Base-by-base conservation (phyloP, 2,113 vertebrate genomes). In the Sander lucioperca region DNA sequence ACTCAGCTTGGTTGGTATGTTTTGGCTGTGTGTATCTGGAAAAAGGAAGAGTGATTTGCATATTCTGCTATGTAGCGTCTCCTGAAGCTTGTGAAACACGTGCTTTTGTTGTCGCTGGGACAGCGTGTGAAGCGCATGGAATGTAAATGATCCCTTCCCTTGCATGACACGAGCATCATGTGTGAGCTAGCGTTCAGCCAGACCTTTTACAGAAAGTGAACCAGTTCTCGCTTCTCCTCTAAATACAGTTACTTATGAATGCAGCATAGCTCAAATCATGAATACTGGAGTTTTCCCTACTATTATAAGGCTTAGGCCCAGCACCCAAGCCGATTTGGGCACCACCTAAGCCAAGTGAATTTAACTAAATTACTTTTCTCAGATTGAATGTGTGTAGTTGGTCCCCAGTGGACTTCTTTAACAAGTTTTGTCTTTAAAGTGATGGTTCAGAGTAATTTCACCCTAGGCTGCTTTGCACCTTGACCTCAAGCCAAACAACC, bases 31-130 rank as follows among this genome's bases (percentile, higher is more conserved):
- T 51, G 19, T 74, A 63, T 90, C 23, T 85, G 71, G 66, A 82
- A 87, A 87, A 78, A 78, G 71, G 47, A 51, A 16, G 45, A 47
- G 69, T 82, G 47, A 93, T 95, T 94, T 86, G 90, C 93, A 91
- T 93, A 87, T 86, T 85, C 4, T 56, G n/a, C 65, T 77, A 15
- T 71, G 76, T 30, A 50, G 77, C 51, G n/a, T 74, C 57, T 85
- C 58, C 61, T 23, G 45, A 64, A 58, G 68, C 84, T 79, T 86
- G 48, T 69, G 68, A 79, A 74, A 77, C 50, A 64, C 30, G 10
- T 75, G 85, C 57, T 68, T 79, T 74, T 72, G 33, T 56, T 74
- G 81, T 90, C 43, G 47, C 56, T 21, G 47, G 47, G 71, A 74
- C 61, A 51, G 64, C 30, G 50, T 84, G 56, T 58, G 65, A 84